Base-by-base conservation (phyloP, 1,140 invertebrate genomes). In the Elymnias hypermnestra region DNA sequence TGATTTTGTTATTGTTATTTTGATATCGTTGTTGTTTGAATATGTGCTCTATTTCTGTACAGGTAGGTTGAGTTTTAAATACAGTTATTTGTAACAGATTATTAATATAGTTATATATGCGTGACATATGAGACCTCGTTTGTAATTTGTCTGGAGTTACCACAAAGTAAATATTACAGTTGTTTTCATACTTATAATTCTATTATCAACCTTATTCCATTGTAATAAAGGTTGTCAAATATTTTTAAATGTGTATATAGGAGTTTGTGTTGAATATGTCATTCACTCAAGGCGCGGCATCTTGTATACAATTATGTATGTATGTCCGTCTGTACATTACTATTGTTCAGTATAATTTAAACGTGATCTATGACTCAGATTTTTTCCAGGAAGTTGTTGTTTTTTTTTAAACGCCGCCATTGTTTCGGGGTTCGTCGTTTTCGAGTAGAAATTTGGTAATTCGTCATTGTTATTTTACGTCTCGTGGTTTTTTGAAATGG, bases 131-230 rank as follows among this genome's bases (percentile, higher is more conserved):
- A 65, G 44, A 63, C 39, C 40, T 65, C 40, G 52, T 56, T 55
- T 57, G 57, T 67, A 62, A 62, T 61, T 55, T 55, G 61, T 66
- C 64, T 69, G 58, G 43, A 39, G 42, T 69, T 66, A 66, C 63
- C 12, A 31, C 59, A 57, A 48, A 19, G 12, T 51, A 50, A 40
- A 28, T 31, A 39, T 28, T 51, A 22, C 37, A 0, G 46, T 36
- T 36, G 6, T 17, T 5, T 23, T 7, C 42, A 5, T 28, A 36
- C 5, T 6, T 1, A 15, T 13, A 13, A 28, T 50, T 44, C 12
- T 18, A 65, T 51, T 54, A 52, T 72, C n/a, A 44, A 42, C 57
- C 50, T 50, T 68, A 61, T 5, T 1, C 1, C 22, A 42, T 45
- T 18, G 7, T 36, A n/a, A 17, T 48, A 37, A 38, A 35, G 36